Conservation (phyloP, 2,888 invertebrate genomes). For the Tenthredo amoena region DNA sequence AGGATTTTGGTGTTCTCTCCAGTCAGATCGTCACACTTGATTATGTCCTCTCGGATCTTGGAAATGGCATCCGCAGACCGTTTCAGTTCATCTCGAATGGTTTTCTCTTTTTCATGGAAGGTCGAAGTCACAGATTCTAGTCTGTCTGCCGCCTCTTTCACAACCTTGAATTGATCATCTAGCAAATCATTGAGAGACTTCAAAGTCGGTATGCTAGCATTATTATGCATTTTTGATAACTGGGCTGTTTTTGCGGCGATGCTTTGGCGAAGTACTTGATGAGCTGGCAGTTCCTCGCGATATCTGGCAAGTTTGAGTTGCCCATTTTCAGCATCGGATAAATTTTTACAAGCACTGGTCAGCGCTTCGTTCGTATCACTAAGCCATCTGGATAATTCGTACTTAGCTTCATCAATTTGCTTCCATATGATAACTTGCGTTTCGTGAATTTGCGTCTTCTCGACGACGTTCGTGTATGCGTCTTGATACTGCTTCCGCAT, state of each 20-base stretch:
- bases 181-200: slow-evolving; percentile 84
- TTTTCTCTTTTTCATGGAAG: slow-evolving; percentile 87
- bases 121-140: slow-evolving; percentile 87
- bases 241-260: slow-evolving; percentile 90
- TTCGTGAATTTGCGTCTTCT: slow-evolving; percentile 89
- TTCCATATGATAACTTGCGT: slow-evolving; percentile 96
- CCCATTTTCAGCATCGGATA: slow-evolving; percentile 90
- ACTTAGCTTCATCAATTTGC: slow-evolving; percentile 92
- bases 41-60: slow-evolving; percentile 89
- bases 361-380: slow-evolving; percentile 89
- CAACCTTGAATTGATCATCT: slow-evolving; percentile 87
- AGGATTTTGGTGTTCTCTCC: slow-evolving; percentile 93
- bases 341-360: slow-evolving; percentile 87
- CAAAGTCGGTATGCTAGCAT: slow-evolving; percentile 84
- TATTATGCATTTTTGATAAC: slow-evolving; percentile 87
- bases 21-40: slow-evolving; percentile 93
- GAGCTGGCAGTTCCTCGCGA: slow-evolving; percentile 90
- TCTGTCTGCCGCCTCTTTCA: slow-evolving; percentile 86
- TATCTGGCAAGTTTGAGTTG: slow-evolving; percentile 90
- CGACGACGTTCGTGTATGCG: slow-evolving; percentile 85
- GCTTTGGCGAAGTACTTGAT: slow-evolving; percentile 87
- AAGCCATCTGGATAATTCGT: slow-evolving; percentile 91
- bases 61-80: slow-evolving; percentile 85
- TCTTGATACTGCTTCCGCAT: slow-evolving; percentile 86
- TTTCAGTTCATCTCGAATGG: slow-evolving; percentile 87